These are phyloP conservation scores for Macrosiphum euphorbiae DNA, from an alignment of 2,888 invertebrate genomes.

Conservation along the genomic window DNA sequence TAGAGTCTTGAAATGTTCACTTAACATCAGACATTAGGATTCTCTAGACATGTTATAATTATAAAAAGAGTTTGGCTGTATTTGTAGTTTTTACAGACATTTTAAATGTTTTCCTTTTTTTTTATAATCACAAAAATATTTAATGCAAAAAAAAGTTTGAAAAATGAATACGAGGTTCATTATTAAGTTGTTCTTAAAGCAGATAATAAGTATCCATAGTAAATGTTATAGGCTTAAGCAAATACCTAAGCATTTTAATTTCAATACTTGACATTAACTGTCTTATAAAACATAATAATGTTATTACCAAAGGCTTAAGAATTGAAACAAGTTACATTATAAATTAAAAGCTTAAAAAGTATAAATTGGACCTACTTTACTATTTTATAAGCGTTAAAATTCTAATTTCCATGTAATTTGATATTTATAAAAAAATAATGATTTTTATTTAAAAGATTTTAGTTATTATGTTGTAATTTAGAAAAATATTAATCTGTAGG, in stretches of 20 bases:
- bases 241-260: neutral
- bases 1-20: neutral
- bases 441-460: neutral
- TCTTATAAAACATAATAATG: neutral
- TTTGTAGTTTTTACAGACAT: neutral
- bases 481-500: neutral
- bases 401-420: too few species aligned
- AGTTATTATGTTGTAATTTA: neutral
- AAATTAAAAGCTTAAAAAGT: too few species aligned
- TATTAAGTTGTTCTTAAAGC: neutral
- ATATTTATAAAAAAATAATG: neutral
- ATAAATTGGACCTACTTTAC: too few species aligned
- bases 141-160: neutral
- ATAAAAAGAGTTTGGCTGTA: neutral
- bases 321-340: neutral
- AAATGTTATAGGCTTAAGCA: neutral
- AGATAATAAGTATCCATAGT: neutral
- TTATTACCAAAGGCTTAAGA: neutral
- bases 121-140: neutral
- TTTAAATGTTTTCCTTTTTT: neutral
- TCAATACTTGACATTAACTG: neutral
- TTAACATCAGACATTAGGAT: neutral
- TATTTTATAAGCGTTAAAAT: too few species aligned
- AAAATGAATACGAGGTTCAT: neutral
- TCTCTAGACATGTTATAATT: too few species aligned